Evolutionary conservation across 2,797 vertebrate species (phyloP), one percentile per base, ranked within the genome.

Genomic region (Phylloscopus collybita): DNA sequence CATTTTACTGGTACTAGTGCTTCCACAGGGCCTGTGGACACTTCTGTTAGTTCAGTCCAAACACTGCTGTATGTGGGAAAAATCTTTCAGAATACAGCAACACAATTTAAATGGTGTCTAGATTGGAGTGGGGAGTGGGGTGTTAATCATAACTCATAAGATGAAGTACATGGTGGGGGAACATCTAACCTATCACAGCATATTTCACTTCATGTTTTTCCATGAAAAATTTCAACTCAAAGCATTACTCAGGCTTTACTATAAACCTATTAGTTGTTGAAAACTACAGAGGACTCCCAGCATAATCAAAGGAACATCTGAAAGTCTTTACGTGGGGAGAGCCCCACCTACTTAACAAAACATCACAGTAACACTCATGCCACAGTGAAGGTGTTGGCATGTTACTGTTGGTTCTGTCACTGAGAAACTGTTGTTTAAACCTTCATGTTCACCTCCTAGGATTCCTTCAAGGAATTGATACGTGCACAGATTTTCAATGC

Each of bases 401-500:
- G 96, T 91, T 96, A 97, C 91, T 96, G 97, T 94, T 4, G 4
- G 76, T 92, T 97, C 72, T 94, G 85, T 92, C 91, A 96, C 56
- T 90, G 80, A 88, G 92, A 87, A 95, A 83, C 38, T 61, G 64
- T 67, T 83, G 45, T 42, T 94, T 64, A 84, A 94, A 92, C 80
- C 74, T 74, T 92, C 70, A 17, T 6, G 62, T 95, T 96, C 69
- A 78, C 60, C 85, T 84, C 88, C 95, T 99, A 99, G 66, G 98
- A 97, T 75, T 99, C 99, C 85, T 99, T 99, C 95, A 99, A 97
- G 75, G 98, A 99, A 97, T 99, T 99, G 98, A 99, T 99, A 80
- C 99, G 99, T 94, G 99, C 99, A 95, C 99, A 99, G 96, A 99
- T 99, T 98, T 99, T 99, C 62, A 99, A 98, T 18, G 99, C 99